Evolutionary conservation across 2,797 vertebrate genomes (phyloP), one percentile per base, ranked within the genome.

Genomic region (Cyprinodon diabolis): DNA sequence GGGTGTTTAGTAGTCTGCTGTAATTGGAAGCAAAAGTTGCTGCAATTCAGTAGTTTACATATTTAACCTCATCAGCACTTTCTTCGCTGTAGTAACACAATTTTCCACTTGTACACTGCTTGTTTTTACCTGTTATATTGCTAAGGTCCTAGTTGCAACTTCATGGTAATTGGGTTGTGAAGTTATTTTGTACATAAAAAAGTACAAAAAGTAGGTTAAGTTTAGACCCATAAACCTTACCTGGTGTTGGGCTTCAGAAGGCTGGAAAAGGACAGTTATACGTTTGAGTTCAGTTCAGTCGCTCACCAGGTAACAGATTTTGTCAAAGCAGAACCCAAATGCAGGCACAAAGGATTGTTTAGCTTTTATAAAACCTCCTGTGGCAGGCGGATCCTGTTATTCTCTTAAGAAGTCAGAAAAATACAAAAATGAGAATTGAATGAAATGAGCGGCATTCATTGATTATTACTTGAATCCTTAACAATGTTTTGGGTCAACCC

Each of bases 31-130:
- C 45, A 80, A 82, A 71, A 78, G 51, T 37, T 60, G 67, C 13
- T 49, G 58, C 55, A 49, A 73, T 78, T 88, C 86, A 81, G 78
- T 87, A 79, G 69, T 71, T 77, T 74, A 71, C 76, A 86, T 75
- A 69, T 72, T 69, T 35, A 40, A 25, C 35, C 49, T 68, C 25
- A 17, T 47, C 43, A 12, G 54, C 25, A 10, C 10, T 77, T 78
- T 86, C 84, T 83, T 74, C 73, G 78, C 70, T 74, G 71, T 74
- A 67, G 75, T 80, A 81, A 77, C 72, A 78, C 54, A 10, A 65
- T 84, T 84, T 68, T 73, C 67, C 72, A 45, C 68, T 77, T 52
- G 57, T 58, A 70, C 23, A 55, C 77, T 45, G 35, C 79, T 55
- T 35, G 54, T 52, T 9, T 48, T 57, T 60, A 76, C 58, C 71